Evolutionary conservation across 2,797 vertebrate species (phyloP).

Genomic region (Florisuga fusca): DNA sequence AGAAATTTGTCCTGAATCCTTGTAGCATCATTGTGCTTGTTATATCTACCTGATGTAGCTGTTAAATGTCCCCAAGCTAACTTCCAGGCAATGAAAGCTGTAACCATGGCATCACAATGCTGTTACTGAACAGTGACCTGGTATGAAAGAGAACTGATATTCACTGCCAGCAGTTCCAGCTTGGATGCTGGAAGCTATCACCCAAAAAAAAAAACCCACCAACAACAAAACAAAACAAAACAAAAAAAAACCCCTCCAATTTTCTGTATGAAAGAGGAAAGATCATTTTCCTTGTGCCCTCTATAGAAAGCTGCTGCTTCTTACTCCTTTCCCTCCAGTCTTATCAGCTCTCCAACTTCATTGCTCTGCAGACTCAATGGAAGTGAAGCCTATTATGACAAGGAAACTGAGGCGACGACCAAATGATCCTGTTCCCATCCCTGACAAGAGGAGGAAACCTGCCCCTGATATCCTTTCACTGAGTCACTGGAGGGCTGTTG

Average conservation of each 20-base stretch:
- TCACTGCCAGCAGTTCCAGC: neutral
- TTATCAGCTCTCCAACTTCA: conserved; percentile 21
- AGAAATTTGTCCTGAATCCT: neutral
- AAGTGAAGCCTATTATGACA: conserved; percentile 98
- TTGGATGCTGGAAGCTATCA: neutral
- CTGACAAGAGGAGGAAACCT: conserved; percentile 97
- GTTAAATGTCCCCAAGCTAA: neutral
- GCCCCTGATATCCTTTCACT: conserved; percentile 95
- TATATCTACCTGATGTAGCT: neutral
- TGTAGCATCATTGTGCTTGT: neutral
- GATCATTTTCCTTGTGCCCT: neutral
- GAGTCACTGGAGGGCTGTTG: neutral
- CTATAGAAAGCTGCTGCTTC: conserved; percentile 1
- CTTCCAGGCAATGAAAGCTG: neutral
- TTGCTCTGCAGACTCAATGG: conserved; percentile 92
- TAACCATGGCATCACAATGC: neutral
- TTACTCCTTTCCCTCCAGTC: neutral
- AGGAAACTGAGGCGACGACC: conserved; percentile 93
- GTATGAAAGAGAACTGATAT: neutral
- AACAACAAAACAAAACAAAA: too few relatives aligned
- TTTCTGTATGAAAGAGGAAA: neutral
- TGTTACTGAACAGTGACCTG: neutral
- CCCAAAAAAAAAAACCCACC: neutral
- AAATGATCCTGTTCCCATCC: conserved; percentile 97
- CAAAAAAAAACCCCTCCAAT: neutral